Base-by-base conservation (phyloP, 2,888 invertebrate genomes). In the Microlaimidae sp. region DNA sequence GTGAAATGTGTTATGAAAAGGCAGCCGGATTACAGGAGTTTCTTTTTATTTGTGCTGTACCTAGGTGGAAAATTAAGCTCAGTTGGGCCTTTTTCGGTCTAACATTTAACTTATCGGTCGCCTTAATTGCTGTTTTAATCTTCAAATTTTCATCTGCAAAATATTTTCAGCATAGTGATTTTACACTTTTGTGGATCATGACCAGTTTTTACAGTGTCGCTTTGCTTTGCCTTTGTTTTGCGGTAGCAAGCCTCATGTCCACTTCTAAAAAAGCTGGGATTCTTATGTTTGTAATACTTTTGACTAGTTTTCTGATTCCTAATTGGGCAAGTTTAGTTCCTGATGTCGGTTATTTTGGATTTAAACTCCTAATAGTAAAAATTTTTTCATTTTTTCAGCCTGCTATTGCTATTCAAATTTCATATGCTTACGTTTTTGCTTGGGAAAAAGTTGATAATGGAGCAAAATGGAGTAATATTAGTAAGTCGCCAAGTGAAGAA, bases 1-100 rank as follows among this genome's bases (percentile, higher is more conserved):
- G 40, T n/a, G 53, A 53, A 41, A 53, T 53, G 13, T 47, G 48
- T 29, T 40, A 19, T 25, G 53, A 53, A 29, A 53, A 53, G 28
- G 5, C 26, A 2, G 41, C 38, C 27, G 53, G 53, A 13, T 27
- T n/a, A 29, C 25, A 28, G n/a, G 29, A n/a, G 29, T 49, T 28
- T 49, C 25, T n/a, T 5, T n/a, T 38, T 4, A 49, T 49, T 17
- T 26, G 19, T 4, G 51, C 27, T 3, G 51, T 51, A 2, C 3
- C 24, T 17, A 21, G 51, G 4, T 42, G 25, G 41, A 51, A 25
- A 28, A 26, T 51, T 3, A 21, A 26, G 13, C 51, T 51, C 2
- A 25, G 42, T 19, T 51, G 51, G 51, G 26, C 27, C 19, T 4
- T 41, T 19, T 51, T 51, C 21, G 42, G 42, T 24, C 3, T 4